Base-by-base conservation (phyloP, 2,797 vertebrate genomes). In the Cynodonichthys magdalenae region DNA sequence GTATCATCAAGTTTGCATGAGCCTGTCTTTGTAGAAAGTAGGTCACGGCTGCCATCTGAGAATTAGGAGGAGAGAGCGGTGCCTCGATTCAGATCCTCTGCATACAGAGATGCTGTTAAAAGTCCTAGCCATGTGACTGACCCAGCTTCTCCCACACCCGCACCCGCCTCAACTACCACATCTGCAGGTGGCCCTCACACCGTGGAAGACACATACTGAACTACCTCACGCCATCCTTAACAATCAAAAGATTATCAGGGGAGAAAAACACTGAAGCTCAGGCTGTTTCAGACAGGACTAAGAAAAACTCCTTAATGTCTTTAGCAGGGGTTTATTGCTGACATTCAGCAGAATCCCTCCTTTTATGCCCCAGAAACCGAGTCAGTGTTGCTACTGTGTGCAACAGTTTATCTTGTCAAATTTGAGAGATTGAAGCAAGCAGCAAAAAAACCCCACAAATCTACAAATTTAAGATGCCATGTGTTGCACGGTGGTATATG, bases 1-100 rank as follows among this genome's bases (percentile, higher is more conserved):
- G 74, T 79, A 87, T 91, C 84, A 90, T 93, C 89, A 91, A 92
- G 91, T 93, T 93, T 92, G 83, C 87, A 90, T 90, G 86, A 90
- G 89, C 80, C 86, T 63, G 75, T 90, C 86, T 91, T 89, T 89
- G 85, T 81, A 71, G 86, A 92, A 93, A 92, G 79, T 92, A 90
- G 92, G 92, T 93, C 92, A 92, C 24, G 77, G 82, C 87, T 85
- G 84, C 90, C 90, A 88, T 91, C 85, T 84, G 90, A 93, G 88
- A 90, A 87, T 92, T 89, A 77, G 79, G 69, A 85, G 76, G 77
- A 79, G 75, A 75, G 84, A 82, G 69, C 64, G 45, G 67, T 8
- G 50, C 15, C 75, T 86, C 84, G 31, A 74, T 82, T 85, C 75
- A 79, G 84, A 89, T 90, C 71, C 66, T 72, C 68, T 45, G 57